These are phyloP conservation scores for Syngnathus floridae DNA, from an alignment of 2,113 vertebrate species.

Conservation along the genomic window DNA sequence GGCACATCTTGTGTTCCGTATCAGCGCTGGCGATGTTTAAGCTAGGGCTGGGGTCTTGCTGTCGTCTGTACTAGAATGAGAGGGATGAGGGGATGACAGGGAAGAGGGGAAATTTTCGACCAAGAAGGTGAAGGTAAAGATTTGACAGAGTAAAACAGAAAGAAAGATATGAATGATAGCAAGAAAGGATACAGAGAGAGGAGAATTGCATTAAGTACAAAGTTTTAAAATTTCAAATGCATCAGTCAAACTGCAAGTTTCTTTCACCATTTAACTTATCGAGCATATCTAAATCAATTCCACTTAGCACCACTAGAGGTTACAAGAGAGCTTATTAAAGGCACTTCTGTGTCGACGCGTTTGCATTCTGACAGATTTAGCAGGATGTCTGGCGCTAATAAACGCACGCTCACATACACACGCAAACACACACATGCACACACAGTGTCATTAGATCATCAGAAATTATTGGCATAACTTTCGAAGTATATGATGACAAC, in stretches of 20 bases:
- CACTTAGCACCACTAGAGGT: slow-evolving; percentile 22
- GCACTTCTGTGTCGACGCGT: background rate
- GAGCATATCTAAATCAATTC: background rate
- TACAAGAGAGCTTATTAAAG: slow-evolving; percentile 10
- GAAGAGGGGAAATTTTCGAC: background rate
- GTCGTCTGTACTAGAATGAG: slow-evolving; percentile 86
- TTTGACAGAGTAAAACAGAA: background rate
- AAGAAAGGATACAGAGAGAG: slow-evolving; percentile 13
- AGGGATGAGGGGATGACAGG: slow-evolving; percentile 32
- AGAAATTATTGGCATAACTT: slow-evolving; percentile 50
- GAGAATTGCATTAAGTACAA: slow-evolving; percentile 43
- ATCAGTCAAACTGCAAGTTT: background rate
- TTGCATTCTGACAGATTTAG: background rate
- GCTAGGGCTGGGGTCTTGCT: slow-evolving; percentile 94
- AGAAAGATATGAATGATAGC: background rate
- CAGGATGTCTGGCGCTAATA: slow-evolving; percentile 26
- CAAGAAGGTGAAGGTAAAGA: background rate
- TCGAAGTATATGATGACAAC: slow-evolving; percentile 65
- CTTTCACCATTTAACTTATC: background rate
- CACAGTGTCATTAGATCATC: slow-evolving; percentile 45
- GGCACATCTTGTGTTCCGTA: slow-evolving; percentile 89
- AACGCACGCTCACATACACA: slow-evolving; percentile 11
- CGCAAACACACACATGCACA: slow-evolving; percentile 7
- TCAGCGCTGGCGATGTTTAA: slow-evolving; percentile 88
- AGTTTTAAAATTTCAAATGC: background rate